phyloP scores from a whole-genome alignment of 2,113 vertebrate species.

The Xenopus borealis region DNA sequence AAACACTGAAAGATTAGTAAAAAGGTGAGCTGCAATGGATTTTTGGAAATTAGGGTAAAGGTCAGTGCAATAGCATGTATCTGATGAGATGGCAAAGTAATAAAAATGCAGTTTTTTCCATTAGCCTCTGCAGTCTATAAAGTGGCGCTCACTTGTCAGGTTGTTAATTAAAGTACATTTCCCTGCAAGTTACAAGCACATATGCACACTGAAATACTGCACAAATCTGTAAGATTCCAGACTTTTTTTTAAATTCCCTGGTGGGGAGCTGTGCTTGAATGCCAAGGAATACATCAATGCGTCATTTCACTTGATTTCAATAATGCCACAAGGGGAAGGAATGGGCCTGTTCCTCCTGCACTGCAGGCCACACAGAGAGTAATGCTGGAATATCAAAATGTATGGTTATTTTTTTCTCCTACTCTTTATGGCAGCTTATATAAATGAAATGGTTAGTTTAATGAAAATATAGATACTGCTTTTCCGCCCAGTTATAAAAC shows the following conservation, averaged over 20 bases:
- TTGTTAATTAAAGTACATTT: constrained; percentile 50
- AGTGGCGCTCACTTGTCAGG: constrained; percentile 55
- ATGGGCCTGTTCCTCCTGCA: constrained; percentile 39
- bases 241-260: constrained; percentile 63
- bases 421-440: constrained; percentile 7
- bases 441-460: constrained; percentile 8
- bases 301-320: constrained; percentile 62
- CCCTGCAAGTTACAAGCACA: constrained; percentile 41
- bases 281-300: constrained; percentile 69
- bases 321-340: constrained; percentile 49
- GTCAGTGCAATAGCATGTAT: background rate
- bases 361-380: constrained; percentile 38
- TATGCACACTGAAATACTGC: constrained; percentile 50
- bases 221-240: constrained; percentile 67
- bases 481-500: too few species aligned
- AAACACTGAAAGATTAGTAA: constrained; percentile 2
- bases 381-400: constrained; percentile 2
- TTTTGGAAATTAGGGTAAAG: background rate
- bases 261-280: constrained; percentile 61
- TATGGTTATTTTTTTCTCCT: constrained; percentile 25
- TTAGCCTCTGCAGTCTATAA: constrained; percentile 53
- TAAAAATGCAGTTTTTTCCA: constrained; percentile 37
- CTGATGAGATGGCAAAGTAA: background rate
- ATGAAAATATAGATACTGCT: background rate
- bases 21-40: background rate